Evolutionary conservation across 2,888 invertebrate species (phyloP), one percentile per base, ranked within the genome.

Genomic region (Drosophila neutralis): DNA sequence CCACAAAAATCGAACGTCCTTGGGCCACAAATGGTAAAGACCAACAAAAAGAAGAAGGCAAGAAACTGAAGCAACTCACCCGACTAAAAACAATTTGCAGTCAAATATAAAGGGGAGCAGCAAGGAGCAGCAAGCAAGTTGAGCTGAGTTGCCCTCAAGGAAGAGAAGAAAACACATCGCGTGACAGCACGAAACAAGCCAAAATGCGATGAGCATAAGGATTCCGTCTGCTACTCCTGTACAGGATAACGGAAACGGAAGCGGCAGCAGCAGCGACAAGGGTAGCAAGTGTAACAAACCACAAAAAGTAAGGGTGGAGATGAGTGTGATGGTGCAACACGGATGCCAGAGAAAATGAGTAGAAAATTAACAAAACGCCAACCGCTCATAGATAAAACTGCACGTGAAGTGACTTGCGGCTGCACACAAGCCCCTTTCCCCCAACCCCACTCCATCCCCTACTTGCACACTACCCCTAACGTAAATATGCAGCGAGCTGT

Each of bases 1-100:
- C 60, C 62, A 69, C 35, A 54, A 83, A 88, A 88, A 90, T 90
- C 86, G 90, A 87, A 90, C 72, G 83, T 90, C 87, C 90, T 87
- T 87, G 87, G 74, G 81, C 74, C 66, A 74, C 38, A 78, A 80
- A 71, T 67, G 65, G 42, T 62, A 67, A 15, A 40, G 29, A 45
- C 24, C 29, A 65, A 61, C 68, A 66, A 51, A 72, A 61, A 59
- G 42, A 56, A 61, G 35, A 62, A 52, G 56, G 60, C 53, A 24
- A 11, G 18, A 40, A 61, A 54, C 48, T 49, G 53, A 48, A 45
- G 52, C 66, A 67, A 67, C 52, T 65, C 66, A 38, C 7, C 4
- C 66, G 66, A 67, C 52, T 67, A 52, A 27, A 48, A 52, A 54
- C 63, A 72, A 62, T 59, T 68, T 58, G 54, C 73, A 70, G 54